These are phyloP conservation scores for Melitaea cinxia DNA, from an alignment of 1,140 invertebrate genomes.

Conservation along the genomic window DNA sequence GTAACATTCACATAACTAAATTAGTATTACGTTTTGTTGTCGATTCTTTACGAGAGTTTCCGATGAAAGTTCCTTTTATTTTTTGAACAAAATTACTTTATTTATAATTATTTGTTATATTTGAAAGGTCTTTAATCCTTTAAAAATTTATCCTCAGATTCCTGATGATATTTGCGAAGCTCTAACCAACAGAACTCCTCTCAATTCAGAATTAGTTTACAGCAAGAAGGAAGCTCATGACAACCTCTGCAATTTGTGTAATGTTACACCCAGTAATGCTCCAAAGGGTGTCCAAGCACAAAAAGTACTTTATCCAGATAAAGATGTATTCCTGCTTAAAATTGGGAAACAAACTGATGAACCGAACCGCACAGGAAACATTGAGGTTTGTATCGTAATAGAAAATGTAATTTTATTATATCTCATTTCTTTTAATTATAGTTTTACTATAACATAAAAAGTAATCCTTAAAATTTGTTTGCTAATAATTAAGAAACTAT, in stretches of 20 bases:
- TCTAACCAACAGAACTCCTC: conserved; percentile 54
- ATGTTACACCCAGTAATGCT: conserved; percentile 65
- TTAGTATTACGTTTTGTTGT: no score
- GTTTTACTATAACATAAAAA: no score
- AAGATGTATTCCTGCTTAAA: conserved; percentile 71
- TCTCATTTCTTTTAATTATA: no score
- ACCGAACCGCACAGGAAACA: conserved; percentile 72
- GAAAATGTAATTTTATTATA: no score
- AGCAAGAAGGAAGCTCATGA: conserved; percentile 55
- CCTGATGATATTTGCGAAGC: conserved; percentile 72
- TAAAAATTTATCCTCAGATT: conserved; percentile 45
- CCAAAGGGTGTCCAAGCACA: conserved; percentile 70
- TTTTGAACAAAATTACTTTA: no score
- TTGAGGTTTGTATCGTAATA: conserved; percentile 48
- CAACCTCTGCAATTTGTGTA: conserved; percentile 59
- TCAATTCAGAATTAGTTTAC: conserved; percentile 68
- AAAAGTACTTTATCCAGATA: conserved; percentile 70
- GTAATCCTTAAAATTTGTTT: no score
- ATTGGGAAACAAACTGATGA: conserved; percentile 75
- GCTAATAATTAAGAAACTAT: no score
- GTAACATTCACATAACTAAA: no score
- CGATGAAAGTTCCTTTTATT: no score
- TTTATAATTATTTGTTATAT: no score
- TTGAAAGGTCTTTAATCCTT: neutral
- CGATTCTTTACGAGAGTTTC: no score